Evolutionary conservation across 1,140 invertebrate species (phyloP), one percentile per base, ranked within the genome.

Genomic region (Ditylenchus dipsaci): DNA sequence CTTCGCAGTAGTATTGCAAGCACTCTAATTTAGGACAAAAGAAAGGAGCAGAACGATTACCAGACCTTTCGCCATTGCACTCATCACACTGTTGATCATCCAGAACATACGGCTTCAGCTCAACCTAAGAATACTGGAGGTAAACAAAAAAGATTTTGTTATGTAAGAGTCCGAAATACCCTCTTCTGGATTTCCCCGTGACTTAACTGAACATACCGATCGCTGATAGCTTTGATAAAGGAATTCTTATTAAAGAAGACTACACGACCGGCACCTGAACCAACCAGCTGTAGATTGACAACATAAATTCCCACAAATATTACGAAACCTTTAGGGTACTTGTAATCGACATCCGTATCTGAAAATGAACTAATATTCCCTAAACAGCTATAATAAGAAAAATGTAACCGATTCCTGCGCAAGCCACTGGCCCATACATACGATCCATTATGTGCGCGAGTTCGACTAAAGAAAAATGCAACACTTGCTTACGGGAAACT

Each of bases 21-120:
- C 95, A 98, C 71, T 93, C 95, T 72, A 97, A 93, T 84, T 97
- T 96, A 73, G 95, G 93, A 87, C 95, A 98, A 86, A 97, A 98
- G 87, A 97, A 97, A 1, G 95, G 94, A 49, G 95, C 95, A 84
- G 96, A 97, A 86, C 59, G 61, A 19, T 56, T 92, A 67, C 91
- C 91, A 85, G 94, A 97, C 26, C 93, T 88, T 27, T 73, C 80
- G 27, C 85, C 85, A 65, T 84, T 81, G 86, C 95, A 98, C 85
- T 97, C 94, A 85, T 98, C 95, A 85, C 95, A 98, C 90, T 97
- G 95, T 86, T 98, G 95, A 86, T 98, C 95, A 86, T 98, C 95
- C 78, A 98, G 86, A 49, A 98, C 95, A 84, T 98, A 98, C 53
- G 95, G 95, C 85, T 98, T 98, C 65, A 98, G 93, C 87, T 94